Percentiles rank a stretch among this genome's conserved stretches.
Evolutionary conservation across 2,797 vertebrate genomes (phyloP).

Genomic region (Momotus momota): DNA sequence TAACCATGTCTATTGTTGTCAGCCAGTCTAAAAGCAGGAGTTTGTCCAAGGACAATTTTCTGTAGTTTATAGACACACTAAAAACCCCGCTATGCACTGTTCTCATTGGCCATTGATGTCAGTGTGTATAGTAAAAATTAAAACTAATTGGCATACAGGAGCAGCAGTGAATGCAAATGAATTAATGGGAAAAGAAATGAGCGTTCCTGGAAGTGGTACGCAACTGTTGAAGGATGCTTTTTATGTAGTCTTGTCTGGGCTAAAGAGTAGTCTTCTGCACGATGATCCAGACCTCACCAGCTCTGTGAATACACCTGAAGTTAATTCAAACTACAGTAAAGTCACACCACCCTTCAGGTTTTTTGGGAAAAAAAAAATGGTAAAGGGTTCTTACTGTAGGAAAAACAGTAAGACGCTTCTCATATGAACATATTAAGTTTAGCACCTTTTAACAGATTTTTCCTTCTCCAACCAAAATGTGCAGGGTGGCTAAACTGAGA

Average conservation of each 20-base stretch:
- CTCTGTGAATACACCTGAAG: background rate
- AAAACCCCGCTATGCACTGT: slow-evolving; percentile 46
- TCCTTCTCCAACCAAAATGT: background rate
- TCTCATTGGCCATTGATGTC: slow-evolving; percentile 78
- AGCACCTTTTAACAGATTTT: slow-evolving; percentile 11
- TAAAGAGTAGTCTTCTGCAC: background rate
- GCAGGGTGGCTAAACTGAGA: background rate
- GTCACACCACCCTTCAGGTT: background rate
- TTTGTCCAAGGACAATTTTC: slow-evolving; percentile 81
- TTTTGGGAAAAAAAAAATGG: background rate
- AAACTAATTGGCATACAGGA: slow-evolving; percentile 72
- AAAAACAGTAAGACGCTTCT: background rate
- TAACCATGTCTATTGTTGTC: slow-evolving; percentile 70
- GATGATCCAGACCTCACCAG: background rate
- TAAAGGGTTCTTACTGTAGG: background rate
- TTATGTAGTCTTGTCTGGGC: background rate
- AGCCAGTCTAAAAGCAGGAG: slow-evolving; percentile 78
- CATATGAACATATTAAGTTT: background rate
- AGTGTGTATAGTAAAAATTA: slow-evolving; percentile 75
- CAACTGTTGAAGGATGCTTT: background rate
- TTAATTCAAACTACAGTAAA: background rate
- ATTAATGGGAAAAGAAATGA: slow-evolving; percentile 45
- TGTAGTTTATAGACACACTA: slow-evolving; percentile 72
- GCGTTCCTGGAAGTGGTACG: background rate
- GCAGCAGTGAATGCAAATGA: slow-evolving; percentile 66